A percentile compares a stretch with the other conserved stretches of the same genome.
Evolutionary conservation across 2,797 vertebrate genomes (phyloP).

Genomic region (Sebastes hopkinsi): DNA sequence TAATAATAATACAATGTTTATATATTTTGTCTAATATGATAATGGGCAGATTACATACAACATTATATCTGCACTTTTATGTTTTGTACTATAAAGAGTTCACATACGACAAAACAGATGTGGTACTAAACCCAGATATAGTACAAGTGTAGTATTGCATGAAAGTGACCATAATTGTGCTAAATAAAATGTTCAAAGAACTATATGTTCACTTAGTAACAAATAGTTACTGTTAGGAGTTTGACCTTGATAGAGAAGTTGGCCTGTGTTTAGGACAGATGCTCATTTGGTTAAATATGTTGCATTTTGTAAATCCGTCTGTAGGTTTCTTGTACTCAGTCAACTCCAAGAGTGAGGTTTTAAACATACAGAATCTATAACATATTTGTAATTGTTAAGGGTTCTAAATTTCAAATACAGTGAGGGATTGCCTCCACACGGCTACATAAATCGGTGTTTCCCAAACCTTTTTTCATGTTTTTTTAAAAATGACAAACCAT

Average conservation of each 20-base stretch:
- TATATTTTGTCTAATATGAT: neutral
- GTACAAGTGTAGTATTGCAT: neutral
- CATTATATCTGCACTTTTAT: too few species aligned
- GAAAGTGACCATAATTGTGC: neutral
- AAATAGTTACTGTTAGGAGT: neutral
- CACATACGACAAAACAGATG: neutral
- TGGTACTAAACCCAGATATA: neutral
- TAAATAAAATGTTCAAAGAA: neutral
- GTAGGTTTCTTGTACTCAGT: neutral
- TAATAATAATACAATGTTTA: neutral
- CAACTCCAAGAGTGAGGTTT: neutral
- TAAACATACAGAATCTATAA: neutral
- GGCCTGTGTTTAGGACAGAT: neutral
- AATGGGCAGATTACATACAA: neutral
- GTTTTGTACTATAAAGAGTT: neutral
- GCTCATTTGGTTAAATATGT: neutral
- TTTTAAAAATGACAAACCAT: too few species aligned
- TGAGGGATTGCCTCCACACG: neutral
- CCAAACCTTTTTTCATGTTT: too few species aligned
- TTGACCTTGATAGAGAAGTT: neutral
- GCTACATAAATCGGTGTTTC: neutral
- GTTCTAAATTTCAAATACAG: neutral
- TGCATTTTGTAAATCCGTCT: neutral
- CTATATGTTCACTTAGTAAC: neutral
- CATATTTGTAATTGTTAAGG: conserved; percentile 29